phyloP scores from a whole-genome alignment of 2,113 vertebrate species.

The Anas platyrhynchos region DNA sequence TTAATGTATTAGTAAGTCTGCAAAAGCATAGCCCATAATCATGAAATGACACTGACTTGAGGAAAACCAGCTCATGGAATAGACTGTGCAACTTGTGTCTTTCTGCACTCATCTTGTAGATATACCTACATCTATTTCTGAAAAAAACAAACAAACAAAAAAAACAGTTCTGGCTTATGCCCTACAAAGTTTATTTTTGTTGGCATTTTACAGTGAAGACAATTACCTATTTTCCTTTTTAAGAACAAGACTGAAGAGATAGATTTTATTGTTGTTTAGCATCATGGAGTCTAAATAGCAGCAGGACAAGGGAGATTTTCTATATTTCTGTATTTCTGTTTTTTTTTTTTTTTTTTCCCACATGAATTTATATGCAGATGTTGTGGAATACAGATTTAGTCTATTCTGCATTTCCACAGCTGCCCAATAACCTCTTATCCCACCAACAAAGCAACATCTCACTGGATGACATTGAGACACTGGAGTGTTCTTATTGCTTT shows the following conservation, averaged over 20 bases:
- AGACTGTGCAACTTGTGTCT: neutral
- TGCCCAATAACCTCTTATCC: conserved; percentile 5
- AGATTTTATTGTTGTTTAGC: neutral
- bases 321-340: neutral
- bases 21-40: neutral
- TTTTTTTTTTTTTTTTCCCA: neutral
- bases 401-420: neutral
- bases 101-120: neutral
- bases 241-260: neutral
- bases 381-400: neutral
- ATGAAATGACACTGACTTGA: neutral
- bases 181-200: neutral
- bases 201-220: neutral
- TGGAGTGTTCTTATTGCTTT: neutral
- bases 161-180: neutral
- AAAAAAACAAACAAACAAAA: too few species aligned
- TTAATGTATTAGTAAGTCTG: fast-evolving
- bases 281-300: neutral
- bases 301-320: neutral
- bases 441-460: neutral
- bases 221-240: neutral
- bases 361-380: neutral
- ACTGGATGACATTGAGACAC: neutral
- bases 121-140: neutral
- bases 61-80: neutral